Percentiles rank a stretch among this genome's conserved stretches.
Evolutionary conservation across 92 coral and sea anemone species (phyloP).

Genomic region (Epizoanthus rinbou): DNA sequence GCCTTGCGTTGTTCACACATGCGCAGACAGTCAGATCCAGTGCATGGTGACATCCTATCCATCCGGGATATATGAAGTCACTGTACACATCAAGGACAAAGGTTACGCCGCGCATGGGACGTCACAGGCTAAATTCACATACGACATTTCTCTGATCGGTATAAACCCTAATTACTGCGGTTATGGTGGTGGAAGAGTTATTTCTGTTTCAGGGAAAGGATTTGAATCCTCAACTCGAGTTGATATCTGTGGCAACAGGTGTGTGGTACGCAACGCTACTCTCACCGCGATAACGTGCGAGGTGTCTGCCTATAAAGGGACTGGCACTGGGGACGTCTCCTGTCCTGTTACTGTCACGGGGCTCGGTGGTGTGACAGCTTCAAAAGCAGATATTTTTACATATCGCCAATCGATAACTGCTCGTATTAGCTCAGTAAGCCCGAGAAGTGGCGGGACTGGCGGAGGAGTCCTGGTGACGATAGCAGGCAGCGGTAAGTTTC

Average conservation of each 20-base stretch:
- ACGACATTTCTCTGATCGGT: slow-evolving; percentile 58
- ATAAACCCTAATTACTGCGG: slow-evolving; percentile 64
- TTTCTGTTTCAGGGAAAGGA: slow-evolving; percentile 72
- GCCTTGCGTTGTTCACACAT: slow-evolving; percentile 56
- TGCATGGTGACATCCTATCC: slow-evolving; percentile 58
- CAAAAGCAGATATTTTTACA: slow-evolving; percentile 50
- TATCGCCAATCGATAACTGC: slow-evolving; percentile 78
- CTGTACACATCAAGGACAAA: slow-evolving; percentile 69
- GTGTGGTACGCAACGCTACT: slow-evolving; percentile 41
- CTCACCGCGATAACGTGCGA: slow-evolving; percentile 51
- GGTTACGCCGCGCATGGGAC: slow-evolving; percentile 68
- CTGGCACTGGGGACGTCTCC: slow-evolving; percentile 37
- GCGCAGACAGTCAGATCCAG: slow-evolving; percentile 42
- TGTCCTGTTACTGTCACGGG: slow-evolving; percentile 56
- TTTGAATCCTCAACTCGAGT: slow-evolving; percentile 55
- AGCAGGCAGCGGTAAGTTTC: slow-evolving; percentile 72
- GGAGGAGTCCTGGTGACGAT: slow-evolving; percentile 79
- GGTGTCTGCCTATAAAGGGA: slow-evolving; percentile 57
- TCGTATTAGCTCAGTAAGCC: slow-evolving; percentile 65
- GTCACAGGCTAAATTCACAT: slow-evolving; percentile 53
- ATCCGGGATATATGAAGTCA: slow-evolving; percentile 66
- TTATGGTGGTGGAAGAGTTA: slow-evolving; percentile 80
- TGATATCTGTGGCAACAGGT: slow-evolving; percentile 53
- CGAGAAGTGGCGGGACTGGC: slow-evolving; percentile 89
- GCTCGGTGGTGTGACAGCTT: slow-evolving; percentile 22